These are phyloP conservation scores for Tetranychus truncatus DNA, from an alignment of 2,888 invertebrate species.

Conservation along the genomic window DNA sequence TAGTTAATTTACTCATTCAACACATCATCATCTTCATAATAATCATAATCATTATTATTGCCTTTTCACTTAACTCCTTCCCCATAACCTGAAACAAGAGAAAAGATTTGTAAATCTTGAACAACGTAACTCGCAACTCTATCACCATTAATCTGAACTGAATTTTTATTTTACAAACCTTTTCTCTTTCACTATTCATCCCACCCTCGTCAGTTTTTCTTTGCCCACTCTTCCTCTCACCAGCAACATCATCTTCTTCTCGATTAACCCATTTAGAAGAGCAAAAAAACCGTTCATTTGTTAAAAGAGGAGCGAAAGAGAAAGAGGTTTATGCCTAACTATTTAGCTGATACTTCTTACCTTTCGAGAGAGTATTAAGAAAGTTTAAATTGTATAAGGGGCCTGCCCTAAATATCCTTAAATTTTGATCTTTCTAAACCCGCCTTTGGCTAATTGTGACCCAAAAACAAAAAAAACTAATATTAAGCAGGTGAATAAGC, in stretches of 20 bases:
- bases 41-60: neutral
- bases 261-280: neutral
- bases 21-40: neutral
- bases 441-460: constrained; percentile 1
- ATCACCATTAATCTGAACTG: neutral
- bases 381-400: neutral
- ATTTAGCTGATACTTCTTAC: no score
- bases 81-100: neutral
- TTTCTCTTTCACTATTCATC: neutral
- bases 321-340: no score
- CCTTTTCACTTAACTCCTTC: neutral
- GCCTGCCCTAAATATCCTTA: neutral
- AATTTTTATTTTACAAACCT: neutral
- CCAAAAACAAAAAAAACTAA: neutral
- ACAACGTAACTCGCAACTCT: neutral
- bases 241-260: neutral
- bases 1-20: neutral
- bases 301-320: neutral
- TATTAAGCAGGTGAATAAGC: neutral
- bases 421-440: neutral
- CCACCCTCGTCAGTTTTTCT: neutral
- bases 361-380: no score
- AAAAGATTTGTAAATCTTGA: neutral
- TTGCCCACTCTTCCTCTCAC: neutral
- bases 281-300: neutral